Conservation (phyloP, 2,797 vertebrate genomes). For the Schizopygopsis malacanthus region DNA sequence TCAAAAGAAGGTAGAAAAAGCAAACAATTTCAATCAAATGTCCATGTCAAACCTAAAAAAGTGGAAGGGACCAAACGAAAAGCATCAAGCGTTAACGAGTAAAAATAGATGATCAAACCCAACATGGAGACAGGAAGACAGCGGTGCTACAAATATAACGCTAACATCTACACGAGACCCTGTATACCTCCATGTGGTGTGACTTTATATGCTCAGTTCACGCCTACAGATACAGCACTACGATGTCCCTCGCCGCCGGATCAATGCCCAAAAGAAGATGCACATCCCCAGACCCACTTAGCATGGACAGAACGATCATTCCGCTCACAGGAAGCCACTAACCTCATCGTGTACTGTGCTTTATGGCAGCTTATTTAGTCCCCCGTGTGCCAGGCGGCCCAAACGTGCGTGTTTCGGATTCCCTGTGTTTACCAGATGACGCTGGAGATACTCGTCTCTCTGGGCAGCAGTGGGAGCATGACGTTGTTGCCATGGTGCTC, state of each 20-base stretch:
- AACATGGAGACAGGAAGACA: conserved; percentile 90
- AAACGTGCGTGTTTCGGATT: background rate
- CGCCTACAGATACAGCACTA: conserved; percentile 54
- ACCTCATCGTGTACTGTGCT: conserved; percentile 38
- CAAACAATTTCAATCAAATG: conserved; percentile 36
- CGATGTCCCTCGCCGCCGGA: conserved; percentile 25
- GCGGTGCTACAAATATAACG: conserved; percentile 98
- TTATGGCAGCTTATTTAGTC: conserved; percentile 26
- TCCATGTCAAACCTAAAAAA: conserved; percentile 60
- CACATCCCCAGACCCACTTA: conserved; percentile 41
- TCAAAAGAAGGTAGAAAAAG: conserved; percentile 47
- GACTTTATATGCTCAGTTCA: conserved; percentile 58
- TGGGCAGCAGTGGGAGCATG: conserved; percentile 95
- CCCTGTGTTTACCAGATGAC: conserved; percentile 91
- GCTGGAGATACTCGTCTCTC: conserved; percentile 99
- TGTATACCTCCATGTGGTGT: conserved; percentile 88
- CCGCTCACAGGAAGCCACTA: conserved; percentile 35
- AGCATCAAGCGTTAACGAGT: conserved; percentile 70
- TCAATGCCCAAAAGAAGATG: conserved; percentile 43
- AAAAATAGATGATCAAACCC: conserved; percentile 65
- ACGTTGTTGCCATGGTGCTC: conserved; percentile 97
- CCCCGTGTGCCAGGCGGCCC: conserved; percentile 11
- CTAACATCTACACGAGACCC: conserved; percentile 99
- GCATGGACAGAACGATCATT: conserved; percentile 33
- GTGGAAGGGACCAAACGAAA: conserved; percentile 64